Percentiles rank a stretch among this genome's conserved stretches.
Conservation (phyloP, 1,140 invertebrate genomes). For the Drosophila lacteicornis region DNA sequence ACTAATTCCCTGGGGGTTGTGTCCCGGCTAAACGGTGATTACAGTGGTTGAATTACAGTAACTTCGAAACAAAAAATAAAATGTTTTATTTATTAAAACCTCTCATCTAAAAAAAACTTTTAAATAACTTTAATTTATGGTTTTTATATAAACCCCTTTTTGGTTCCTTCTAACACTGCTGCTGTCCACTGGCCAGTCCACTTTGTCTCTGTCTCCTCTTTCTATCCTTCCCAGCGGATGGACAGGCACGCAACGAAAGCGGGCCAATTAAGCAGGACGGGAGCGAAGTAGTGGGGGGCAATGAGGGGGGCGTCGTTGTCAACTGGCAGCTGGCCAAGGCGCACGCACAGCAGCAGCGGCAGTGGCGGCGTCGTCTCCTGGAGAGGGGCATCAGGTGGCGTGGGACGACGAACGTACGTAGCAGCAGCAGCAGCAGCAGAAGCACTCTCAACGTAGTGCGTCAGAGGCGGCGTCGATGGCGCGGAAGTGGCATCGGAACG, state of each 20-base stretch:
- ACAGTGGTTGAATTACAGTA: not conserved
- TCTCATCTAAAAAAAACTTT: no score
- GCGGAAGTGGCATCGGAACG: conserved; percentile 39
- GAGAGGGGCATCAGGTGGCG: conserved; percentile 31
- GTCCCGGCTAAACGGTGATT: not conserved
- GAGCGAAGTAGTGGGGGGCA: not conserved
- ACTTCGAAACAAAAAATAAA: no score
- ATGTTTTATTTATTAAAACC: no score
- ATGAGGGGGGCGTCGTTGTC: not conserved
- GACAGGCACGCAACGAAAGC: conserved; percentile 43
- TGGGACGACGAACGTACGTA: not conserved
- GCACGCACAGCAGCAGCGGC: conserved; percentile 48
- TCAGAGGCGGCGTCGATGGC: conserved; percentile 43
- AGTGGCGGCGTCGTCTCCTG: not conserved
- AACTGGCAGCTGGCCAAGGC: conserved; percentile 56
- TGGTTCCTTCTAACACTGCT: not conserved
- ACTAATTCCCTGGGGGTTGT: not conserved
- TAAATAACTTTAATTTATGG: not conserved
- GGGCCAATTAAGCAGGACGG: conserved; percentile 40
- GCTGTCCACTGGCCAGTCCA: conserved; percentile 8
- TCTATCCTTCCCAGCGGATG: conserved; percentile 30
- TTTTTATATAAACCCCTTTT: not conserved
- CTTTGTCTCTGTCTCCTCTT: not conserved
- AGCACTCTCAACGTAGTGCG: conserved; percentile 30
- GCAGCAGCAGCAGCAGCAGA: not conserved